Evolutionary conservation across 2,888 invertebrate species (phyloP).

Genomic region (Laothoe populi): DNA sequence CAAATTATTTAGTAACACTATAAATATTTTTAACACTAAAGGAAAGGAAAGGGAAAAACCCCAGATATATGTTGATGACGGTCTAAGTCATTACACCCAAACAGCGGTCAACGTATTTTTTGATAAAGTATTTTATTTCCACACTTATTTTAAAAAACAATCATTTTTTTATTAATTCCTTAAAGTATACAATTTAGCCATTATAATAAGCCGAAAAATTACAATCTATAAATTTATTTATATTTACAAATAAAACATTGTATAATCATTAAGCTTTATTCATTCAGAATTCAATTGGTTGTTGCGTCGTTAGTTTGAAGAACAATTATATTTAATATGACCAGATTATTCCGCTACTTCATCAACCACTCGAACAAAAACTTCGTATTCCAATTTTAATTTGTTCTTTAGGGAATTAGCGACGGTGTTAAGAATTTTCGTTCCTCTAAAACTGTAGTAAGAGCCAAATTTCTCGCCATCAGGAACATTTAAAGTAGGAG

Average conservation of each 20-base stretch:
- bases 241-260: conserved; percentile 22
- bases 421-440: conserved; percentile 59
- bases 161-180: neutral
- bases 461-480: conserved; percentile 67
- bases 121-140: conserved; percentile 9
- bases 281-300: neutral
- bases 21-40: neutral
- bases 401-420: conserved; percentile 61
- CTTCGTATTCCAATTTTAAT: conserved; percentile 74
- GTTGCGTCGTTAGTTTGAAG: neutral
- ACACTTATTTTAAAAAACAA: neutral
- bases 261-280: conserved; percentile 14
- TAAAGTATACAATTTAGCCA: conserved; percentile 17
- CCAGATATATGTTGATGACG: conserved; percentile 3
- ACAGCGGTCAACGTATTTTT: neutral
- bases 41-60: conserved; percentile 8
- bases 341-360: conserved; percentile 42
- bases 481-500: conserved; percentile 58
- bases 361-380: conserved; percentile 72
- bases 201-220: conserved; percentile 1
- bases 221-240: neutral
- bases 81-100: conserved; percentile 8
- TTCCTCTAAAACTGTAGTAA: conserved; percentile 72
- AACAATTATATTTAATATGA: neutral
- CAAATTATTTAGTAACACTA: neutral